Percentiles rank a stretch among this genome's conserved stretches.
Conservation (phyloP, 37 sponge, comb jelly and placozoan genomes). For the Theonella swinhoei region DNA sequence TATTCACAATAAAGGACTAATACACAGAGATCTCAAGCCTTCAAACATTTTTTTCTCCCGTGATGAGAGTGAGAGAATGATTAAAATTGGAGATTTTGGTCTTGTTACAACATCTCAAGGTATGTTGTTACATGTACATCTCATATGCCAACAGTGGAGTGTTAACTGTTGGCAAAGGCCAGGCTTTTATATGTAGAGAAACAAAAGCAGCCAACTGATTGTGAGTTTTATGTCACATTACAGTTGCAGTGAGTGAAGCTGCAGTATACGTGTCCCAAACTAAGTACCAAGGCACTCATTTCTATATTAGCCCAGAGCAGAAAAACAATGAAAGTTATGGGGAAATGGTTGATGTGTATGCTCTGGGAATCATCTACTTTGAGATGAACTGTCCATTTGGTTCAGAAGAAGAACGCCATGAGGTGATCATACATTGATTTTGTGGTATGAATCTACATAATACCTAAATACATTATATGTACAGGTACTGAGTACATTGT, state of each 20-base stretch:
- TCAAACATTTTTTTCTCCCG: constrained; percentile 84
- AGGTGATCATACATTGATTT: background rate
- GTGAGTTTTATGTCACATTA: background rate
- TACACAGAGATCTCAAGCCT: constrained; percentile 87
- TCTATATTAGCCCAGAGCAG: constrained; percentile 80
- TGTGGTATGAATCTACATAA: too few species aligned
- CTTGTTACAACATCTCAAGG: constrained; percentile 37
- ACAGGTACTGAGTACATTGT: background rate
- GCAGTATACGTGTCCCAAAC: constrained; percentile 7
- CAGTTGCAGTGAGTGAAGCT: background rate
- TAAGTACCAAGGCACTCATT: constrained; percentile 42
- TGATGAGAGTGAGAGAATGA: constrained; percentile 38
- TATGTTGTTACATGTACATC: background rate
- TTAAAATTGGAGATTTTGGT: constrained; percentile 92
- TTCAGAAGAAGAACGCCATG: background rate
- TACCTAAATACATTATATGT: background rate
- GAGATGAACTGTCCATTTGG: constrained; percentile 68
- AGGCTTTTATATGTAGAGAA: background rate
- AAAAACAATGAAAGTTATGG: constrained; percentile 21
- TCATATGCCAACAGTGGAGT: too few species aligned
- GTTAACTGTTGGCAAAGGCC: background rate
- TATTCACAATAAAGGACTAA: constrained; percentile 70
- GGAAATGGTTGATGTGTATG: constrained; percentile 72
- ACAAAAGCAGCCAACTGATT: background rate
- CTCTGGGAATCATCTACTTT: constrained; percentile 72